Percentiles rank a stretch among this genome's conserved stretches.
phyloP scores from a whole-genome alignment of 2,888 invertebrate species.

The Horisme vitalbata region DNA sequence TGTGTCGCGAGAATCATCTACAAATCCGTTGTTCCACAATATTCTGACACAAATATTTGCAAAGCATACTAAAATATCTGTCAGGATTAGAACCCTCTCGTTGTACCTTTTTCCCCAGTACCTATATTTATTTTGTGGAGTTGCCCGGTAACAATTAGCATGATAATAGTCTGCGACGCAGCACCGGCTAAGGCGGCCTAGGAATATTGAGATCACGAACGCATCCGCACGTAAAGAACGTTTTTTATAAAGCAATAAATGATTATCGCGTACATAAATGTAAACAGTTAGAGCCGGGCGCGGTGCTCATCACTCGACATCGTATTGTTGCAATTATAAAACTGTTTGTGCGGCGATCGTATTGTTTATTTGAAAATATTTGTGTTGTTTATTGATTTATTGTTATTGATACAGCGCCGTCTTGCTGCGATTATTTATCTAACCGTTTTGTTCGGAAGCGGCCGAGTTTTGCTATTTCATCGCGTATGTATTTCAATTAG shows the following conservation, averaged over 20 bases:
- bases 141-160: too few relatives aligned
- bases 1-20: too few relatives aligned
- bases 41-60: too few relatives aligned
- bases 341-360: conserved; percentile 19
- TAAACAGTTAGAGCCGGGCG: not conserved
- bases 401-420: conserved; percentile 18
- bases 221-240: too few relatives aligned
- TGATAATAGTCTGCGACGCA: too few relatives aligned
- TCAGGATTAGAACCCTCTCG: too few relatives aligned
- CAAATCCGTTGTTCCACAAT: too few relatives aligned
- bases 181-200: too few relatives aligned
- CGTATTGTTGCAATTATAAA: conserved; percentile 18
- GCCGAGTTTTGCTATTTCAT: not conserved
- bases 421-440: conserved; percentile 4
- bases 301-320: conserved; percentile 2
- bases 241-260: not conserved
- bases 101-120: too few relatives aligned
- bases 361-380: conserved; percentile 26
- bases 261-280: not conserved
- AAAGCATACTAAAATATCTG: too few relatives aligned
- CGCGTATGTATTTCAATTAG: not conserved
- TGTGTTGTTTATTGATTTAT: conserved; percentile 20
- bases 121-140: too few relatives aligned
- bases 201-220: not conserved
- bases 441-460: conserved; percentile 1